These are phyloP conservation scores for Schizaphis graminum DNA, from an alignment of 2,888 invertebrate species.

Conservation along the genomic window DNA sequence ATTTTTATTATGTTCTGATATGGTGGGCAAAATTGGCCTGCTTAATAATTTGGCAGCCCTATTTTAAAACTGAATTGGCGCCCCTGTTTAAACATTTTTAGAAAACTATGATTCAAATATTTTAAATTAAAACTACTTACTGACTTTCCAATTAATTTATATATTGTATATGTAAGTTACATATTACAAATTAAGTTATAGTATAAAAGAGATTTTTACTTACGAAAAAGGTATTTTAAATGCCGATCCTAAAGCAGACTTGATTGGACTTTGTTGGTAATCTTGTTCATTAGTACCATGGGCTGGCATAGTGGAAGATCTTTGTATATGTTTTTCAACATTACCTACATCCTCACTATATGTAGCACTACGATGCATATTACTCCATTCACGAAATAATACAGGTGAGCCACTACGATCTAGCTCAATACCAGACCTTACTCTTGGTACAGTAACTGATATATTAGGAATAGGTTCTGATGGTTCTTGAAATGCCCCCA, in stretches of 20 bases:
- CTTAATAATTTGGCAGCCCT: too few species aligned
- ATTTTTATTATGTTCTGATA: too few species aligned
- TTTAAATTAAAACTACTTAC: too few species aligned
- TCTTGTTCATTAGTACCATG: constrained; percentile 66
- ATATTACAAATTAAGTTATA: neutral
- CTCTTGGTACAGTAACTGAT: constrained; percentile 65
- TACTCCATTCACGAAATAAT: constrained; percentile 73
- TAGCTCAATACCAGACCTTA: constrained; percentile 68
- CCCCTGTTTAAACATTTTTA: too few species aligned
- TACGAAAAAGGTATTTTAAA: constrained; percentile 90
- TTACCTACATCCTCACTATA: constrained; percentile 65
- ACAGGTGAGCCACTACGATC: constrained; percentile 74
- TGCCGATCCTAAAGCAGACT: constrained; percentile 80
- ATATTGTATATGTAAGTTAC: neutral
- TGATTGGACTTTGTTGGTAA: constrained; percentile 68
- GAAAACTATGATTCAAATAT: too few species aligned
- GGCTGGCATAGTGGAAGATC: constrained; percentile 77
- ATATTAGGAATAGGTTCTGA: constrained; percentile 51
- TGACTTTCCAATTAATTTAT: too few species aligned
- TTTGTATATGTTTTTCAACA: constrained; percentile 58
- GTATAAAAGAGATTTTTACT: constrained; percentile 69
- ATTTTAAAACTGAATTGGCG: too few species aligned
- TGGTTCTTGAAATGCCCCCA: constrained; percentile 79
- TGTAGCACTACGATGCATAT: constrained; percentile 67
- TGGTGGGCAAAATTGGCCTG: too few species aligned